Conservation (phyloP, 1,140 invertebrate species). For the Calosoma granatense region DNA sequence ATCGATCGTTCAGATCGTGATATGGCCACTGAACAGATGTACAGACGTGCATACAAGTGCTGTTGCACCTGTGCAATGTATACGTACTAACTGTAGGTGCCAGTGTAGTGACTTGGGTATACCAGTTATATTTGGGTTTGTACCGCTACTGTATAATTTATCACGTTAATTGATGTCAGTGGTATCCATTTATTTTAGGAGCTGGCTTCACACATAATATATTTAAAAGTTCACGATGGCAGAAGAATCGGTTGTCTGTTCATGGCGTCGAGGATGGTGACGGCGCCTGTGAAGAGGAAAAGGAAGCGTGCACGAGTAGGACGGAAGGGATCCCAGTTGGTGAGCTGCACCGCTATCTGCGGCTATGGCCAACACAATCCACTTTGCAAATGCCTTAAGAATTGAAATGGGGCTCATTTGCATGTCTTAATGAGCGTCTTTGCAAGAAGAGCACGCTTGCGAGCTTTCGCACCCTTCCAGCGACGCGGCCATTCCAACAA, state of each 20-base stretch:
- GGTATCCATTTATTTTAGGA: conserved; percentile 5
- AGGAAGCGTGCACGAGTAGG: neutral
- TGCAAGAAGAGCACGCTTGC: conserved; percentile 21
- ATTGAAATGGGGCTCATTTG: conserved; percentile 30
- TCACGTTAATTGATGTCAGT: conserved; percentile 5
- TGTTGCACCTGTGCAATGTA: no score
- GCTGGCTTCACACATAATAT: neutral
- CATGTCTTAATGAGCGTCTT: conserved; percentile 31
- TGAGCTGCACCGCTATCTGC: conserved; percentile 15
- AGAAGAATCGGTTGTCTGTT: neutral
- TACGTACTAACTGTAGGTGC: no score
- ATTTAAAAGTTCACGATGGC: conserved; percentile 4
- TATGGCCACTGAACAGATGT: no score
- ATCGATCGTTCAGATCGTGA: neutral
- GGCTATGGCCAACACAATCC: conserved; percentile 20
- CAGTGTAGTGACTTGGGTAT: no score
- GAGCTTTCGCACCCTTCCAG: conserved; percentile 15
- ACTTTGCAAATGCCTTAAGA: conserved; percentile 26
- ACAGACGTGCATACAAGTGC: no score
- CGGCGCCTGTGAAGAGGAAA: neutral
- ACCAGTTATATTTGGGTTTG: neutral
- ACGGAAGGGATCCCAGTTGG: neutral
- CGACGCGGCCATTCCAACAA: conserved; percentile 23
- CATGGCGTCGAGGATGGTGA: neutral
- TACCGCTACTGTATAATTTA: neutral